A percentile compares a stretch with the other conserved stretches of the same genome.
phyloP scores from a whole-genome alignment of 2,888 invertebrate species.

The Nemotelus pantherinus region DNA sequence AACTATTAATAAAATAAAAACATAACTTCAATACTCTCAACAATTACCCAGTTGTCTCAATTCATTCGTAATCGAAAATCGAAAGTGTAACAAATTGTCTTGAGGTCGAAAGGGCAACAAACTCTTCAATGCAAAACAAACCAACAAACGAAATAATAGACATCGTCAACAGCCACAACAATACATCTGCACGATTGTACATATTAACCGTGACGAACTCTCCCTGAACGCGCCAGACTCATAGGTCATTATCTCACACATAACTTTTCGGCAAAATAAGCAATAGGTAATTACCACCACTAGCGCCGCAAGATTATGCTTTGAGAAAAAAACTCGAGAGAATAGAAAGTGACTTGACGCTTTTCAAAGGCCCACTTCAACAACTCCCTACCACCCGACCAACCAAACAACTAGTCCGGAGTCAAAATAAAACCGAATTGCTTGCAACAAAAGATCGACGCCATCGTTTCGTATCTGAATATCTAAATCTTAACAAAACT shows the following conservation, averaged over 20 bases:
- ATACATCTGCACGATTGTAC: neutral
- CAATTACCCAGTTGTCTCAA: neutral
- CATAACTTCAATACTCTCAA: too few relatives aligned
- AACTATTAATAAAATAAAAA: too few relatives aligned
- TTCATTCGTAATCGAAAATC: neutral
- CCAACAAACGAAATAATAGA: conserved; percentile 14
- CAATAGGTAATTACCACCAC: conserved; percentile 14
- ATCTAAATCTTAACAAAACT: neutral
- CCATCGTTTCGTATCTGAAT: neutral
- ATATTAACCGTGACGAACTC: conserved; percentile 19
- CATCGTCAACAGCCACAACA: neutral
- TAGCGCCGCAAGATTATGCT: conserved; percentile 9
- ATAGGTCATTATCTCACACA: conserved; percentile 26
- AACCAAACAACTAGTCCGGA: neutral
- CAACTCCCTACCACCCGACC: neutral
- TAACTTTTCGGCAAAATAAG: neutral
- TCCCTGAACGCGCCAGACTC: conserved; percentile 19
- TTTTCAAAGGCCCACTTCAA: neutral
- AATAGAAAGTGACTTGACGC: conserved; percentile 33
- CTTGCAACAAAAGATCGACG: neutral
- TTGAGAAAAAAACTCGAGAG: conserved; percentile 4
- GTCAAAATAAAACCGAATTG: neutral
- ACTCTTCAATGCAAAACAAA: neutral
- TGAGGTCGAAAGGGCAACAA: neutral
- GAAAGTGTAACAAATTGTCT: conserved; percentile 18